Conservation (phyloP, 2,797 vertebrate genomes). For the Chiloscyllium punctatum region DNA sequence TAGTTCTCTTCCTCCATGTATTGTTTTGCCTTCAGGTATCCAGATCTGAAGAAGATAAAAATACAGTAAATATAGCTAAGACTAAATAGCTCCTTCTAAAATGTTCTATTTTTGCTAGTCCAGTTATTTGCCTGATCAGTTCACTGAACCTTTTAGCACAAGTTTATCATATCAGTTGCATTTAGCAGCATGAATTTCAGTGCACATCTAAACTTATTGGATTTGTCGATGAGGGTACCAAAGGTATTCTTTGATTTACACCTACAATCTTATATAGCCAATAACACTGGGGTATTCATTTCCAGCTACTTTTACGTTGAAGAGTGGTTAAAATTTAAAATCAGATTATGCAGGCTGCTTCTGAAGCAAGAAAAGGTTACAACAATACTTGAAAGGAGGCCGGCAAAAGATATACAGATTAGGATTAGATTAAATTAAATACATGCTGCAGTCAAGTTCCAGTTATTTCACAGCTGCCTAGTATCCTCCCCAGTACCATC, state of each 20-base stretch:
- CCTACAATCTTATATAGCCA: not conserved
- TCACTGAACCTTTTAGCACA: not conserved
- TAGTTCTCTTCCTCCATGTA: constrained; percentile 99
- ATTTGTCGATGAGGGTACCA: no score
- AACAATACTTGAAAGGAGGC: not conserved
- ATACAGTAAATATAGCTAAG: no score
- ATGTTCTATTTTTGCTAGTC: not conserved
- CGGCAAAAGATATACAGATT: not conserved
- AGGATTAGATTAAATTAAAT: not conserved
- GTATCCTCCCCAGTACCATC: not conserved
- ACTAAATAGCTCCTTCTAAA: not conserved
- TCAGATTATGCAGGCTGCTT: not conserved
- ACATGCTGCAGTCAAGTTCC: no score
- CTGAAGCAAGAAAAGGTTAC: not conserved
- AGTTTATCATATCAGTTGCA: not conserved
- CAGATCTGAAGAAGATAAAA: constrained; percentile 66
- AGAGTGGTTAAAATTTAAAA: not conserved
- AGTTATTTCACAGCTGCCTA: not conserved
- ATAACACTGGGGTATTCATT: not conserved
- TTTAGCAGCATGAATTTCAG: not conserved
- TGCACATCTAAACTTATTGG: not conserved
- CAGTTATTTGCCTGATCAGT: not conserved
- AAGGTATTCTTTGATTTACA: not conserved
- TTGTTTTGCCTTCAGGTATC: constrained; percentile 94
- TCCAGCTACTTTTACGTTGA: not conserved